Percentiles rank a stretch among this genome's conserved stretches.
Conservation (phyloP, 2,797 vertebrate genomes). For the Arnoldichthys spilopterus region DNA sequence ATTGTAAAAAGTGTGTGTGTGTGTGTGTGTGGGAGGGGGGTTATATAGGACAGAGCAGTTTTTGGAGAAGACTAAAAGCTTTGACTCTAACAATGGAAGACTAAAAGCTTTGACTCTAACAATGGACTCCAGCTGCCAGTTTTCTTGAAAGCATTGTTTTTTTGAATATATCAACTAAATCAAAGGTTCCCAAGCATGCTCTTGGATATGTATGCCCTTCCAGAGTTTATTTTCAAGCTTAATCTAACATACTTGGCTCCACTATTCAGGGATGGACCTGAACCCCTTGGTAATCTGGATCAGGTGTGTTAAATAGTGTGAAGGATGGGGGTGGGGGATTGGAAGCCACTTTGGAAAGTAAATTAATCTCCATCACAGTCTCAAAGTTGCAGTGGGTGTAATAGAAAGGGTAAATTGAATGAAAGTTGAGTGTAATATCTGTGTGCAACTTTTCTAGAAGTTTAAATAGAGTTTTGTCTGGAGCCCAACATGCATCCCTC, state of each 20-base stretch:
- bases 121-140: not conserved
- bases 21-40: too few species aligned
- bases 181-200: not conserved
- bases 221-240: not conserved
- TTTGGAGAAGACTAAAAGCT: too few species aligned
- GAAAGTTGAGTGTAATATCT: not conserved
- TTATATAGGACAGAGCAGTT: too few species aligned
- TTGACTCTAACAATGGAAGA: too few species aligned
- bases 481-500: not conserved
- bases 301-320: constrained; percentile 18
- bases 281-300: not conserved
- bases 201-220: not conserved
- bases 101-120: too few species aligned
- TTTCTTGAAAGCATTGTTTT: not conserved
- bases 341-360: not conserved
- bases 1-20: too few species aligned
- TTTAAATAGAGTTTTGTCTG: not conserved
- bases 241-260: not conserved
- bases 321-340: not conserved
- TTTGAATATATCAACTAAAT: not conserved
- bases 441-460: not conserved
- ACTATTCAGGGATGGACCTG: not conserved
- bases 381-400: too few species aligned
- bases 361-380: not conserved
- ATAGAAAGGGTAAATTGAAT: constrained; percentile 1